These are phyloP conservation scores for Heterocephalus glaber DNA, from an alignment of 2,113 vertebrate genomes.

Conservation along the genomic window DNA sequence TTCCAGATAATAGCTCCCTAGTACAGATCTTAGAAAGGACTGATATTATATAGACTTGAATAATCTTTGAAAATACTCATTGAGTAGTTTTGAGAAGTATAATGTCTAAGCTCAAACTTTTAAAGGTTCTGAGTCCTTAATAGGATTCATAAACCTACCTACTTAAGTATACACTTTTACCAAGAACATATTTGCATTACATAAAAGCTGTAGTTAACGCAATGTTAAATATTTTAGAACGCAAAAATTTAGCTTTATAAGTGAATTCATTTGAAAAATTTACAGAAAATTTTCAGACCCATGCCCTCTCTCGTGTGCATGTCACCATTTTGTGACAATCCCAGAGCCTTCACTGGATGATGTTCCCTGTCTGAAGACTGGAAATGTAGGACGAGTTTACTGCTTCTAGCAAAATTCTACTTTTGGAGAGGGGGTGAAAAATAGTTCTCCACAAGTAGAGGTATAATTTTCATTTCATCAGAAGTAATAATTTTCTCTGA, in stretches of 20 bases:
- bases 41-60: neutral
- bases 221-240: neutral
- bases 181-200: neutral
- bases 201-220: neutral
- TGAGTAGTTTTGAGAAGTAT: neutral
- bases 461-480: neutral
- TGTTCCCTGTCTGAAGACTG: neutral
- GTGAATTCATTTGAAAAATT: neutral
- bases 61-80: constrained; percentile 20
- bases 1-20: neutral
- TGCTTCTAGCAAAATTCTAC: neutral
- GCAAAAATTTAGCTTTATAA: neutral
- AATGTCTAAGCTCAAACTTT: neutral
- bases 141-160: neutral
- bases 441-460: neutral
- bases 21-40: neutral
- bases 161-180: neutral
- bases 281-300: neutral
- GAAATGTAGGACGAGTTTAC: neutral
- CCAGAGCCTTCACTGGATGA: neutral
- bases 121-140: neutral
- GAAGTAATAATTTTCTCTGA: neutral
- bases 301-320: neutral
- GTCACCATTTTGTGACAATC: neutral
- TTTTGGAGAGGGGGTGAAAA: neutral